phyloP scores from a whole-genome alignment of 2,888 invertebrate genomes.

The Agonopterix heracliana region DNA sequence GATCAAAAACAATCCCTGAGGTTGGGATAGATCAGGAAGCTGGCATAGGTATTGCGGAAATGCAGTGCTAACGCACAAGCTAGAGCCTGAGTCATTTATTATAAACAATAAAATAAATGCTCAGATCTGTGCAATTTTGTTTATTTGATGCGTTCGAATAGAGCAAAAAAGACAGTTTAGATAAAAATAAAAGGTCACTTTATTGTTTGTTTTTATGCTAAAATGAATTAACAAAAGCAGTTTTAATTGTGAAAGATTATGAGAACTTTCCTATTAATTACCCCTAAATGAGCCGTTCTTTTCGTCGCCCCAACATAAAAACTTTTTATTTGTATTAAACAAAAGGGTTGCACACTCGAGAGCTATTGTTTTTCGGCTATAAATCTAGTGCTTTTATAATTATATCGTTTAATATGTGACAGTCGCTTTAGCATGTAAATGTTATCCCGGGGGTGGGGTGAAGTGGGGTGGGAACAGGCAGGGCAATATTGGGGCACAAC shows the following conservation, averaged over 20 bases:
- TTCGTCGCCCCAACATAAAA: slow-evolving; percentile 34
- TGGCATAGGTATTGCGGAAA: no score
- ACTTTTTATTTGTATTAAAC: slow-evolving; percentile 33
- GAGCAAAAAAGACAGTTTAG: no score
- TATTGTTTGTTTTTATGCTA: slow-evolving; percentile 37
- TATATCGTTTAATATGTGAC: slow-evolving; percentile 70
- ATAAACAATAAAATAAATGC: no score
- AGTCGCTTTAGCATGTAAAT: slow-evolving; percentile 71
- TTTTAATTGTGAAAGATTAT: slow-evolving; percentile 64
- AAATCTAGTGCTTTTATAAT: slow-evolving; percentile 70
- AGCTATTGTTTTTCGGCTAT: slow-evolving; percentile 65
- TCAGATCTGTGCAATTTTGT: no score
- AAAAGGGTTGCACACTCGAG: slow-evolving; percentile 55
- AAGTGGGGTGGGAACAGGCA: slow-evolving; percentile 54
- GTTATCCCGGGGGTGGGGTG: slow-evolving; percentile 49
- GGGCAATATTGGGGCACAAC: slow-evolving; percentile 54
- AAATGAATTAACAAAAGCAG: slow-evolving; percentile 29
- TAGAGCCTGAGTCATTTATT: no score
- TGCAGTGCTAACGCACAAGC: no score
- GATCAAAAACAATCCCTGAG: no score
- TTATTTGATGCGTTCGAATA: no score
- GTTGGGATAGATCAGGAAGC: no score
- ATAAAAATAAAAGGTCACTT: slow-evolving; percentile 28
- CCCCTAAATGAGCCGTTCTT: slow-evolving; percentile 61
- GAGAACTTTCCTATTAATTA: slow-evolving; percentile 71